Evolutionary conservation across 2,797 vertebrate genomes (phyloP).

Genomic region (Odontamblyopus lacepedii): DNA sequence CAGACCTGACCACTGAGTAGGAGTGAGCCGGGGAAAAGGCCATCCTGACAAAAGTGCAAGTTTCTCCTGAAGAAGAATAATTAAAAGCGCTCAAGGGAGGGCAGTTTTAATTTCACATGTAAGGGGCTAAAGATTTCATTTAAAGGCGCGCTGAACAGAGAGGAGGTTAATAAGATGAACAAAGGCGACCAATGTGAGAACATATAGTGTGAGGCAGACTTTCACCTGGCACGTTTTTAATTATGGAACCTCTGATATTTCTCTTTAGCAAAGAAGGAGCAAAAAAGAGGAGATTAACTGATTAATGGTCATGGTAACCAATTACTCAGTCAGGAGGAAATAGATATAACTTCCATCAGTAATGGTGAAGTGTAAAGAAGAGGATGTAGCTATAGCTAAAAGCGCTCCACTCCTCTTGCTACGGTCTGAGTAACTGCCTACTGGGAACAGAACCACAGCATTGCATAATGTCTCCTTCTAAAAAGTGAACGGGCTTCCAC

Average conservation of each 20-base stretch:
- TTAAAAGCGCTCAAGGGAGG: conserved; percentile 87
- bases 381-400: conserved; percentile 47
- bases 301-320: conserved; percentile 79
- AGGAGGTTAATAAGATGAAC: conserved; percentile 87
- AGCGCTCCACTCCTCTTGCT: conserved; percentile 48
- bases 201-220: conserved; percentile 83
- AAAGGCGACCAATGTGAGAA: conserved; percentile 85
- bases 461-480: conserved; percentile 63
- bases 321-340: conserved; percentile 72
- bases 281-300: conserved; percentile 78
- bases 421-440: conserved; percentile 46
- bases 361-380: conserved; percentile 21
- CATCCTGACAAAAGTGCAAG: conserved; percentile 78
- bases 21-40: conserved; percentile 64
- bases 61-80: conserved; percentile 86
- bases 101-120: conserved; percentile 89
- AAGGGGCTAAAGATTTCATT: conserved; percentile 89
- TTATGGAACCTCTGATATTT: conserved; percentile 82
- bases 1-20: conserved; percentile 79
- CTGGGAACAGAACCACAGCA: conserved; percentile 53
- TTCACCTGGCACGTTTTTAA: conserved; percentile 88
- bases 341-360: conserved; percentile 60
- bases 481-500: conserved; percentile 62
- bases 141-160: conserved; percentile 81
- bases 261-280: conserved; percentile 62